Conservation (phyloP, 2,888 invertebrate species). For the Dasypogon diadema region DNA sequence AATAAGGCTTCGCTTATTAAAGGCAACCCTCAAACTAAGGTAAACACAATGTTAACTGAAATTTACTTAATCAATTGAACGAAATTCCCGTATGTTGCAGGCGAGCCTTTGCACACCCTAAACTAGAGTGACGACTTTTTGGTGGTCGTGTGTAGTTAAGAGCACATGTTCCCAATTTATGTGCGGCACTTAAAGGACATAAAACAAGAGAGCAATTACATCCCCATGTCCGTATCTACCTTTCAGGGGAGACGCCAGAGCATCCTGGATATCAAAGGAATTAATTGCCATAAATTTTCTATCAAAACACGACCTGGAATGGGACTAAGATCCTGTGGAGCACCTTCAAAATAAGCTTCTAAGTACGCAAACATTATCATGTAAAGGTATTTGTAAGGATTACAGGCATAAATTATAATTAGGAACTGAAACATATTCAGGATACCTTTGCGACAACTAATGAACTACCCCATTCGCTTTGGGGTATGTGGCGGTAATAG, state of each 20-base stretch:
- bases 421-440: conserved; percentile 26
- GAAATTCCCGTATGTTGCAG: conserved; percentile 1
- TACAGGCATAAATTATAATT: conserved; percentile 54
- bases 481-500: conserved; percentile 4
- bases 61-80: conserved; percentile 7
- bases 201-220: conserved; percentile 49
- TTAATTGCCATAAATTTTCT: conserved; percentile 55
- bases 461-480: background rate
- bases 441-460: conserved; percentile 14
- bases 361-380: conserved; percentile 33
- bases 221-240: conserved; percentile 29
- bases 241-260: conserved; percentile 13
- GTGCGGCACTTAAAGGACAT: conserved; percentile 51
- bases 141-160: conserved; percentile 35
- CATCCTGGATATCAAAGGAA: conserved; percentile 54
- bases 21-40: background rate
- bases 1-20: too few species aligned
- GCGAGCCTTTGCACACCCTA: background rate
- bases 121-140: conserved; percentile 22
- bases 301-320: conserved; percentile 50
- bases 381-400: conserved; percentile 51
- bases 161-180: conserved; percentile 50
- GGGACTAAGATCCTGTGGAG: conserved; percentile 1
- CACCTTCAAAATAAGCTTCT: conserved; percentile 17
- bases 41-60: background rate